Evolutionary conservation across 2,888 invertebrate species (phyloP).

Genomic region (Homarus gammarus): DNA sequence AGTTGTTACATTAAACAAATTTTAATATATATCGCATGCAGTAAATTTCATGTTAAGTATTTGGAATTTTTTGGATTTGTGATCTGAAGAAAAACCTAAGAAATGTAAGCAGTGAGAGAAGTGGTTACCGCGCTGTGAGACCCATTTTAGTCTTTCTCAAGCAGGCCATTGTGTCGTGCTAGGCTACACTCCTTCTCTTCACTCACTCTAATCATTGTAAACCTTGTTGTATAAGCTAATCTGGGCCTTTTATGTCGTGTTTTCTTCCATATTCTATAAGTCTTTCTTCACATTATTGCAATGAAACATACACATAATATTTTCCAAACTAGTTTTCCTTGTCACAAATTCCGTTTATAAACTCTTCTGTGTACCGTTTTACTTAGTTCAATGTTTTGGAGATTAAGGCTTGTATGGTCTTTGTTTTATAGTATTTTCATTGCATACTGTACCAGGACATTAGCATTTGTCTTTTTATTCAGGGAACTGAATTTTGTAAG

Average conservation of each 20-base stretch:
- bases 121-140: conserved; percentile 36
- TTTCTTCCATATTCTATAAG: background rate
- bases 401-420: no score
- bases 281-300: no score
- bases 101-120: conserved; percentile 12
- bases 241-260: background rate
- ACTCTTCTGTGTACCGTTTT: no score
- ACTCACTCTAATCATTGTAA: background rate
- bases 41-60: conserved; percentile 24
- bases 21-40: conserved; percentile 29
- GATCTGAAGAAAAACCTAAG: background rate
- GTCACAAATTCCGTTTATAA: no score
- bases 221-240: background rate
- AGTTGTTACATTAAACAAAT: conserved; percentile 21
- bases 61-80: background rate
- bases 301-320: no score
- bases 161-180: background rate
- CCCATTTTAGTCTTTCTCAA: conserved; percentile 25
- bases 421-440: no score
- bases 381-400: no score
- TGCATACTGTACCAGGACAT: no score
- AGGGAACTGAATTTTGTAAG: background rate
- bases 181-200: conserved; percentile 18
- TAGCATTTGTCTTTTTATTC: no score
- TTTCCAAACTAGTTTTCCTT: no score